phyloP scores from a whole-genome alignment of 2,797 vertebrate genomes.

The Tolypeutes matacus region DNA sequence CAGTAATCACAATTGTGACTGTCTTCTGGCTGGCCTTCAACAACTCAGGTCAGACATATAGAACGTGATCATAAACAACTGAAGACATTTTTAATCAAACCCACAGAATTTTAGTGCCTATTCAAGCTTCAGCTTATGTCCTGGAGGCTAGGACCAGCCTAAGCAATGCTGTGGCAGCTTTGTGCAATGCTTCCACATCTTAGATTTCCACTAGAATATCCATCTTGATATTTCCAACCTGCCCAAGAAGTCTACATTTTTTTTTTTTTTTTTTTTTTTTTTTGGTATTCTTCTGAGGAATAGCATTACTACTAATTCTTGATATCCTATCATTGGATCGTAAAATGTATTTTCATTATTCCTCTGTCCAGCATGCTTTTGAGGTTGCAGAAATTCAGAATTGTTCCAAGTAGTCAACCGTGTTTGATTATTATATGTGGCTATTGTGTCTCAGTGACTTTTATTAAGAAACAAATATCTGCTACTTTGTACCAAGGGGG shows the following conservation, averaged over 20 bases:
- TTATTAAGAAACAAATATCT: neutral
- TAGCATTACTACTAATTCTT: neutral
- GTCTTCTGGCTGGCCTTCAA: neutral
- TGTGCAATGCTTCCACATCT: neutral
- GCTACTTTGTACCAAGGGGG: neutral
- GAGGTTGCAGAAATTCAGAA: neutral
- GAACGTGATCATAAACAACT: neutral
- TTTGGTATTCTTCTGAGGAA: neutral
- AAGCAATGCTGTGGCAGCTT: fast-evolving
- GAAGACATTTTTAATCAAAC: neutral
- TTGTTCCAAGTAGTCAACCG: neutral
- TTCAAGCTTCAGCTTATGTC: neutral
- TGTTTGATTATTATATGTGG: neutral
- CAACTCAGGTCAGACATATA: neutral
- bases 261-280: neutral
- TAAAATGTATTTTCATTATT: neutral
- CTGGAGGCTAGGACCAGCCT: neutral
- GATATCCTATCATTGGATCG: neutral
- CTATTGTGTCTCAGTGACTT: neutral
- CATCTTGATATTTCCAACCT: neutral
- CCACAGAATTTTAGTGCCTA: neutral
- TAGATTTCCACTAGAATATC: neutral
- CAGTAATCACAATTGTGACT: neutral
- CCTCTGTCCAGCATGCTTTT: neutral
- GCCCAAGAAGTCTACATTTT: neutral